These are phyloP conservation scores for Yponomeuta sedellus DNA, from an alignment of 2,888 invertebrate genomes.

Conservation along the genomic window DNA sequence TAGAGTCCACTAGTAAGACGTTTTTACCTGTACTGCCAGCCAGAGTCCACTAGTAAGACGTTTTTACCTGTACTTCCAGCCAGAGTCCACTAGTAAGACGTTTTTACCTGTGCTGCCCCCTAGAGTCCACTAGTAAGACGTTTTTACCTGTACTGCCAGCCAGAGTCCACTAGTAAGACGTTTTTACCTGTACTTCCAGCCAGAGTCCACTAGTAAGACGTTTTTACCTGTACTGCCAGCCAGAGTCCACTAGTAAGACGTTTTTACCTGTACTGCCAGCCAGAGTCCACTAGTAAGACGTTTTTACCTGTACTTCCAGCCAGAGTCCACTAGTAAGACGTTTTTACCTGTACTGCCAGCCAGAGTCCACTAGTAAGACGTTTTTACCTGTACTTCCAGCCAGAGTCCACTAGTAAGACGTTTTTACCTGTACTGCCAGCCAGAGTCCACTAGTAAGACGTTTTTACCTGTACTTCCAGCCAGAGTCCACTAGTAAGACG, in stretches of 20 bases:
- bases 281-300: constrained; percentile 94
- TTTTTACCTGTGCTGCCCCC: constrained; percentile 90
- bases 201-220: constrained; percentile 94
- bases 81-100: constrained; percentile 94
- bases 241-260: constrained; percentile 94
- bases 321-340: constrained; percentile 94
- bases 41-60: constrained; percentile 94
- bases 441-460: constrained; percentile 94
- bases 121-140: constrained; percentile 94
- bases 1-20: constrained; percentile 94
- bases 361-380: constrained; percentile 94
- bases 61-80: constrained; percentile 90
- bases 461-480: constrained; percentile 90
- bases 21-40: constrained; percentile 90
- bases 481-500: constrained; percentile 94
- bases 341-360: constrained; percentile 90
- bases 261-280: constrained; percentile 90
- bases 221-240: constrained; percentile 90
- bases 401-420: constrained; percentile 94
- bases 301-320: constrained; percentile 90
- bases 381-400: constrained; percentile 90
- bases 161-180: constrained; percentile 94
- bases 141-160: constrained; percentile 90
- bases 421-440: constrained; percentile 90
- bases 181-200: constrained; percentile 90